phyloP scores from a whole-genome alignment of 2,888 invertebrate genomes.

The Cordylochernes scorpioides region DNA sequence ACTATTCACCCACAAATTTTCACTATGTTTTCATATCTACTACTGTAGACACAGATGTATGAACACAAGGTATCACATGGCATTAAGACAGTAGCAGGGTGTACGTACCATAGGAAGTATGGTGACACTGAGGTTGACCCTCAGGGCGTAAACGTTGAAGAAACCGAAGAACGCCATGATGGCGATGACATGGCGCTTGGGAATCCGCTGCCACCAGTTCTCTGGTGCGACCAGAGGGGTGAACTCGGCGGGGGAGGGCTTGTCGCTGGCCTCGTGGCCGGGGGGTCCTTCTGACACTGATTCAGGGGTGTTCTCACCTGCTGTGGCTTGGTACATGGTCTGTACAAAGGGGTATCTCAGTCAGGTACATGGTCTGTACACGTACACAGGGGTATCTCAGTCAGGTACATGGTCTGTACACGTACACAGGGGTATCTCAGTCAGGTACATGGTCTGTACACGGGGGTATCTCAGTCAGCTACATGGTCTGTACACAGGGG shows the following conservation, averaged over 20 bases:
- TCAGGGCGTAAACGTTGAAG: constrained; percentile 5
- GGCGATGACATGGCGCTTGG: constrained; percentile 1
- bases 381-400: too few species aligned
- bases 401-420: too few species aligned
- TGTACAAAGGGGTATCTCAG: too few species aligned
- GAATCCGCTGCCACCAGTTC: constrained; percentile 1
- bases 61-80: neutral
- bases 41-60: too few species aligned
- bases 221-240: neutral
- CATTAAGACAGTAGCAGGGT: neutral
- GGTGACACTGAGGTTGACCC: constrained; percentile 11
- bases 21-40: too few species aligned
- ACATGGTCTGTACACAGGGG: too few species aligned
- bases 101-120: constrained; percentile 10
- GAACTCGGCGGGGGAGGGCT: neutral
- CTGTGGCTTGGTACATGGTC: too few species aligned
- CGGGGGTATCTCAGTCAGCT: too few species aligned
- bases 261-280: constrained; percentile 5
- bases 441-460: too few species aligned
- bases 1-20: too few species aligned
- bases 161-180: constrained; percentile 4
- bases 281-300: constrained; percentile 30
- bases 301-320: constrained; percentile 76
- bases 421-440: too few species aligned
- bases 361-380: too few species aligned